These are phyloP conservation scores for Mormyrus proboscirostris DNA, from an alignment of 2,797 vertebrate genomes.

Conservation along the genomic window DNA sequence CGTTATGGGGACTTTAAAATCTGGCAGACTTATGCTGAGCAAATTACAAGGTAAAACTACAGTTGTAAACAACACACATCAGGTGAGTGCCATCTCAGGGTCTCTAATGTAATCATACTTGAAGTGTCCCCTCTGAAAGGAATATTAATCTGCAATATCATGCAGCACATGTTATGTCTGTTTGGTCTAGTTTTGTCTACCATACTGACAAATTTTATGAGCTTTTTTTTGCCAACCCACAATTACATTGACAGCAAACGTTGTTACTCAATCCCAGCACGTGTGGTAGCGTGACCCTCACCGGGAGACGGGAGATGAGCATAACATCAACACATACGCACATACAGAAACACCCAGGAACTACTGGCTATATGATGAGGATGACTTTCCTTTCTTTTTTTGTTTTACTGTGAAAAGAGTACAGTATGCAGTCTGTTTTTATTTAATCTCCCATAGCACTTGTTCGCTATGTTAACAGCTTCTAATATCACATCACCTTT, in stretches of 20 bases:
- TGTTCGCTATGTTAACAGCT: neutral
- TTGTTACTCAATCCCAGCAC: neutral
- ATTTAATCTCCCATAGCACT: neutral
- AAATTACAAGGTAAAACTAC: neutral
- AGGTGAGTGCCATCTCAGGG: neutral
- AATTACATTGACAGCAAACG: neutral
- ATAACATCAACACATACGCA: neutral
- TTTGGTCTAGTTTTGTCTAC: neutral
- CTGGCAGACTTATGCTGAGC: neutral
- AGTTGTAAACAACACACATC: neutral
- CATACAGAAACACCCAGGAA: neutral
- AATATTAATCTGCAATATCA: neutral
- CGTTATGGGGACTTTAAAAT: neutral
- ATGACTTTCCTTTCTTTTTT: neutral
- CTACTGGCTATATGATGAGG: neutral
- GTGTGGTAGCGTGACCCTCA: neutral
- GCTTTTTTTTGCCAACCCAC: neutral
- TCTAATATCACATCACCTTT: neutral
- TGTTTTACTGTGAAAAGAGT: neutral
- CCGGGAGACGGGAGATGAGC: neutral
- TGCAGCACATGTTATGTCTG: neutral
- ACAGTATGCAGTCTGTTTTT: neutral
- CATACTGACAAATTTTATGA: neutral
- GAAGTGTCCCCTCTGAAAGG: neutral
- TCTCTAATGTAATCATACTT: neutral